Evolutionary conservation across 2,113 vertebrate species (phyloP).

Genomic region (Dasyornis broadbenti): DNA sequence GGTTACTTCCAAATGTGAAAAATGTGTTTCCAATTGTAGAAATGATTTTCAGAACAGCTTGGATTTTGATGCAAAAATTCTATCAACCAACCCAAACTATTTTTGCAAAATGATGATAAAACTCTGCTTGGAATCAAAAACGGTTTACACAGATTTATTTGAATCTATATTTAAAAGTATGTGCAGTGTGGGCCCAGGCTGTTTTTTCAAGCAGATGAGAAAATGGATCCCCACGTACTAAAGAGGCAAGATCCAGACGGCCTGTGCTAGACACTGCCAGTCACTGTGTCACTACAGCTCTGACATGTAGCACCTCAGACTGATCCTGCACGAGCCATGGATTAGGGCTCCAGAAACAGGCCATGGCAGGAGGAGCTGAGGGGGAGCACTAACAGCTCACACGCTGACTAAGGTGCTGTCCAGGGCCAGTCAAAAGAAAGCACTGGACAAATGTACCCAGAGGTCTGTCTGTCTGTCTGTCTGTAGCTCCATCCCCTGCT

Average conservation of each 20-base stretch:
- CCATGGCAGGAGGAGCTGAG: background rate
- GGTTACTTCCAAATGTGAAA: slow-evolving; percentile 38
- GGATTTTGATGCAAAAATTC: slow-evolving; percentile 38
- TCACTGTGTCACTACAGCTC: background rate
- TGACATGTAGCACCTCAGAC: background rate
- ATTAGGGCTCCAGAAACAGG: background rate
- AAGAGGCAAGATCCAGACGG: background rate
- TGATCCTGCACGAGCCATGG: background rate
- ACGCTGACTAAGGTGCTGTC: background rate
- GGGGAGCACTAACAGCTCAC: background rate
- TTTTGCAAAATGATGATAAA: slow-evolving; percentile 41
- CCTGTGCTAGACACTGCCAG: background rate
- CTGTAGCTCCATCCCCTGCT: background rate
- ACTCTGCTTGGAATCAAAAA: slow-evolving; percentile 8
- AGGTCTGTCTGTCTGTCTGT: background rate
- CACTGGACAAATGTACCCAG: background rate
- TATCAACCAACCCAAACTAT: slow-evolving; percentile 39
- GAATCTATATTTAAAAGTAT: background rate
- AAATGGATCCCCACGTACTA: background rate
- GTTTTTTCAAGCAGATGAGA: background rate
- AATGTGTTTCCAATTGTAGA: background rate
- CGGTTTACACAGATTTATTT: background rate
- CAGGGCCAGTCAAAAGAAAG: background rate
- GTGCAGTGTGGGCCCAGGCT: background rate
- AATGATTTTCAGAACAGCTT: slow-evolving; percentile 19